Evolutionary conservation across 1,140 invertebrate species (phyloP), one percentile per base, ranked within the genome.

Genomic region (Bombus pyrosoma): DNA sequence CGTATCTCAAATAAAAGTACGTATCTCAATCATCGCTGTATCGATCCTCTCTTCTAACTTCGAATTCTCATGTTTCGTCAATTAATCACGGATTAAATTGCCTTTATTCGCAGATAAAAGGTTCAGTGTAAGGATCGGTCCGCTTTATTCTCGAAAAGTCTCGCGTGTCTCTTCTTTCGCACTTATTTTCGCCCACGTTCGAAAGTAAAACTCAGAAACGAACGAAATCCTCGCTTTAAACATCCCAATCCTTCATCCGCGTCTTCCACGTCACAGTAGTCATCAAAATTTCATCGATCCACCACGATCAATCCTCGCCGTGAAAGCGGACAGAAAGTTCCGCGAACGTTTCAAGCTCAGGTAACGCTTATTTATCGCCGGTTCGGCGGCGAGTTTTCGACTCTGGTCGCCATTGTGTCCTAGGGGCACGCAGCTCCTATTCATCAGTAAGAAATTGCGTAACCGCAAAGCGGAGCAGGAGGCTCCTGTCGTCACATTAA

Each of bases 391-490:
- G 18, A 18, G 28, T 81, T 28, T 34, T 34, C 28, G 18, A 74
- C 4, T 3, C 28, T 25, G 37, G 15, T 41, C 39, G 71, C 53
- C 59, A 81, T 81, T 81, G 78, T 68, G 76, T 53, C n/a, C n/a
- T 1, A 53, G 22, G 32, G 39, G 32, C 39, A 37, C 37, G 34
- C 53, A n/a, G 37, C 34, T 47, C 8, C 62, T n/a, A 77, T 83
- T 76, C 74, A 81, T 8, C 69, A n/a, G 71, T 18, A 81, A 90
- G 83, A 80, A 91, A 91, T 94, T 92, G 92, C 91, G 89, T 89
- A 92, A 94, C 93, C 93, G 88, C 92, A 92, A 83, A 80, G 83
- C 39, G 87, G 82, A 87, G 86, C 88, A 86, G 86, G 69, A 87
- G 72, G 39, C 41, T 82, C 86, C 89, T 79, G 73, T 86, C 81